These are phyloP conservation scores for Phataginus tricuspis DNA, from an alignment of 2,797 vertebrate species.

Conservation along the genomic window DNA sequence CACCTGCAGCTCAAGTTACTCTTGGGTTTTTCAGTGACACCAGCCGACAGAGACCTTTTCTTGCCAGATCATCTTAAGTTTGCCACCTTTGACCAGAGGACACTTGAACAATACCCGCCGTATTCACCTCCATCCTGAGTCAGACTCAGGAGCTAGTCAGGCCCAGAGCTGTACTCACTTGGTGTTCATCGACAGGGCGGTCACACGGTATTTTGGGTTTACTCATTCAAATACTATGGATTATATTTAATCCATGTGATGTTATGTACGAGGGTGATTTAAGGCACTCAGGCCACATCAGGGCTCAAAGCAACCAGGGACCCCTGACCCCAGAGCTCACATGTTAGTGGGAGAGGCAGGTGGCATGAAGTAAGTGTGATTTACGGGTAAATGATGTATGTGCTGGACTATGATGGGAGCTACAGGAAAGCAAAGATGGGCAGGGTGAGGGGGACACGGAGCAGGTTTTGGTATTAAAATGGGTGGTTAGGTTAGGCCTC, in stretches of 20 bases:
- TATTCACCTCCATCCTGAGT: not conserved
- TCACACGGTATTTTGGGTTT: not conserved
- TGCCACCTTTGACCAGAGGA: not conserved
- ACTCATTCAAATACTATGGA: not conserved
- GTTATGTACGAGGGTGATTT: not conserved
- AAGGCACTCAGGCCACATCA: fast-evolving
- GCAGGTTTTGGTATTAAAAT: not conserved
- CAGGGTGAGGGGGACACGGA: not conserved
- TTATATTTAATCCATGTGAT: not conserved
- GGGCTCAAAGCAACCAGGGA: not conserved
- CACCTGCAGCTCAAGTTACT: not conserved
- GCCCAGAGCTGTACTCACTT: not conserved
- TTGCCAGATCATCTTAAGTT: not conserved
- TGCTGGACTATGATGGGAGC: not conserved
- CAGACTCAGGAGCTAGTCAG: not conserved
- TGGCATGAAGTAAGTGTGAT: not conserved
- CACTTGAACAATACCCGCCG: not conserved
- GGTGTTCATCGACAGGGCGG: not conserved
- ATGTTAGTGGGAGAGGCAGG: not conserved
- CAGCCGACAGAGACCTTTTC: not conserved
- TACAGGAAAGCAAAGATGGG: not conserved
- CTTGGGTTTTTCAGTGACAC: not conserved
- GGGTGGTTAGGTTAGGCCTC: not conserved
- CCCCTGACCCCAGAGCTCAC: not conserved
- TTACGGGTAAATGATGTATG: not conserved